Conservation (phyloP, 2,113 vertebrate species). For the Hydropotes inermis region DNA sequence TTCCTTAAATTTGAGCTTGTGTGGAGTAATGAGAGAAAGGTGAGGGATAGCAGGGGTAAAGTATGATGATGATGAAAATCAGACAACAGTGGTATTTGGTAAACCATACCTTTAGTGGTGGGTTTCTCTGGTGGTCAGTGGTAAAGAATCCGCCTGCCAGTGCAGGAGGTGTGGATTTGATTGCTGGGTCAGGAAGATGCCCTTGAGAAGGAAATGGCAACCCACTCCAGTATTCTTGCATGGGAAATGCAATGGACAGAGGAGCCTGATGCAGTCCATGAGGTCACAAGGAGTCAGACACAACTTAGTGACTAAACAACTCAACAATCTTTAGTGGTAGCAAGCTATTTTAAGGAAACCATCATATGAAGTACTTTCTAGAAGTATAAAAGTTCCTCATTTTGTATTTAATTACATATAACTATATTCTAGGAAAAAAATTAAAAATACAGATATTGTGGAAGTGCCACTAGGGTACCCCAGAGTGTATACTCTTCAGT, state of each 20-base stretch:
- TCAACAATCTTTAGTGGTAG: not conserved
- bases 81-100: not conserved
- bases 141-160: not conserved
- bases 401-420: slow-evolving; percentile 4
- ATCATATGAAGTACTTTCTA: not conserved
- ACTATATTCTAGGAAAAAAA: not conserved
- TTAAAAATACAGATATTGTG: not conserved
- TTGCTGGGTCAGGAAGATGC: not conserved
- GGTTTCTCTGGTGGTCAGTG: not conserved
- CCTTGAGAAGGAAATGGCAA: not conserved
- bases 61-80: not conserved
- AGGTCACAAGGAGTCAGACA: not conserved
- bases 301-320: not conserved
- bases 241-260: not conserved
- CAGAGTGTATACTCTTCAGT: not conserved
- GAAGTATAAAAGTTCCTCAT: not conserved
- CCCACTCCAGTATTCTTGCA: not conserved
- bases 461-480: not conserved
- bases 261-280: not conserved
- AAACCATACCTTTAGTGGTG: not conserved
- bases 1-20: not conserved
- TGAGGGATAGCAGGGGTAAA: not conserved
- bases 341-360: slow-evolving; percentile 12
- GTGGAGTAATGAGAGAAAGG: not conserved
- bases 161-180: not conserved